These are phyloP conservation scores for Bemisia tabaci DNA, from an alignment of 1,140 invertebrate species.

Conservation along the genomic window DNA sequence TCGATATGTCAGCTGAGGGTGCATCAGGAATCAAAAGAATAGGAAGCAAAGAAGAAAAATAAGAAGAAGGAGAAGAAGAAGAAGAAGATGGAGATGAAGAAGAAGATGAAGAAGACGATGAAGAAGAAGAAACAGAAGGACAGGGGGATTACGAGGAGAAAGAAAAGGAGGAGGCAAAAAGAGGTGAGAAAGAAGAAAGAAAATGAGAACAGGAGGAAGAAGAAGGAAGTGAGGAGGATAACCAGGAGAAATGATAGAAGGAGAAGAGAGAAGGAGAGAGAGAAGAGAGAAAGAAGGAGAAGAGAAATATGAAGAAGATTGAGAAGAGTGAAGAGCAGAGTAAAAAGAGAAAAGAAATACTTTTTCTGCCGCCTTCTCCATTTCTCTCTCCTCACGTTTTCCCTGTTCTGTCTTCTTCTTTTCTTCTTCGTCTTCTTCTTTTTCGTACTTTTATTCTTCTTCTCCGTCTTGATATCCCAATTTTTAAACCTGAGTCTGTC, in stretches of 20 bases:
- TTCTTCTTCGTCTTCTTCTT: background rate
- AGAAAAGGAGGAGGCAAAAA: background rate
- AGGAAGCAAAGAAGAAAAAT: background rate
- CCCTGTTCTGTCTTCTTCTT: background rate
- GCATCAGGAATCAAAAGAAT: background rate
- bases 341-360: background rate
- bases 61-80: background rate
- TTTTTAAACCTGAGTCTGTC: no score
- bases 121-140: background rate
- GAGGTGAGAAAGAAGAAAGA: background rate
- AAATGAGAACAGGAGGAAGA: background rate
- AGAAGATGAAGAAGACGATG: background rate
- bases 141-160: background rate
- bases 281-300: background rate
- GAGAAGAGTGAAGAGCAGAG: background rate
- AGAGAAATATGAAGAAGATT: background rate
- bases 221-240: background rate
- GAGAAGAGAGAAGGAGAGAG: background rate
- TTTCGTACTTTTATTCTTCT: no score
- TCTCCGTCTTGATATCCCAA: no score
- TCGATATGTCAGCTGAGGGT: no score
- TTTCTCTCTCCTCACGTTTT: background rate
- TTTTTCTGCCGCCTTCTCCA: background rate
- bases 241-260: background rate
- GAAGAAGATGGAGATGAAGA: background rate